Evolutionary conservation across 1,140 invertebrate genomes (phyloP).

Genomic region (Pararge aegeria): DNA sequence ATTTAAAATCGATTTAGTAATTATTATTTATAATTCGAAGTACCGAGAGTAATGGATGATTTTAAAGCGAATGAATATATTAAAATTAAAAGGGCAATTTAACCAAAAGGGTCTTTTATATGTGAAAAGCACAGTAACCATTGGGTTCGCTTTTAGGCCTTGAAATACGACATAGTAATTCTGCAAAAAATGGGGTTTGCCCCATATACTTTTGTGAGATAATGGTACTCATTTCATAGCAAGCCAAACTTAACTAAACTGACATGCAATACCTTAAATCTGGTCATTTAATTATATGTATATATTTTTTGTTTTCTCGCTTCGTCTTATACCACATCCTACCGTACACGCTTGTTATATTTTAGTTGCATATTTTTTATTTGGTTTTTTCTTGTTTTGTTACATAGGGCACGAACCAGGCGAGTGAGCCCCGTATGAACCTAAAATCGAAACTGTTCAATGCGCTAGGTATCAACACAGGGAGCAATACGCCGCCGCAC

Average conservation of each 20-base stretch:
- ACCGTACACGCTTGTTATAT: slow-evolving; percentile 23
- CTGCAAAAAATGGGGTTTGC: no score
- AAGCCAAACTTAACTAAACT: no score
- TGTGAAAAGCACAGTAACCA: no score
- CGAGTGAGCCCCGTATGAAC: slow-evolving; percentile 76
- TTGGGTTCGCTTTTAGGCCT: neutral
- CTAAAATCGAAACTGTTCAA: slow-evolving; percentile 80
- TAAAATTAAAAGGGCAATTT: no score
- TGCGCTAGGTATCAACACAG: slow-evolving; percentile 78
- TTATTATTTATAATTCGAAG: no score
- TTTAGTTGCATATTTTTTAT: slow-evolving; percentile 56
- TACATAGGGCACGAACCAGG: slow-evolving; percentile 72
- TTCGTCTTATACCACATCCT: neutral
- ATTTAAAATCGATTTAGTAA: no score
- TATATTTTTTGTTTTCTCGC: slow-evolving; percentile 4
- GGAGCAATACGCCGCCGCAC: slow-evolving; percentile 66
- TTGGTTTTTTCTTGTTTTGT: slow-evolving; percentile 58
- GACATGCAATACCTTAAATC: no score
- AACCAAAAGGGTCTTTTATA: no score
- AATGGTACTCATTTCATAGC: no score
- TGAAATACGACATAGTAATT: neutral
- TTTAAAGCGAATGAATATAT: no score
- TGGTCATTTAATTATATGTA: neutral
- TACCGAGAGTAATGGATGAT: no score
- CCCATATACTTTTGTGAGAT: no score